These are phyloP conservation scores for Aptenodytes patagonicus DNA, from an alignment of 2,113 vertebrate genomes.

Conservation along the genomic window DNA sequence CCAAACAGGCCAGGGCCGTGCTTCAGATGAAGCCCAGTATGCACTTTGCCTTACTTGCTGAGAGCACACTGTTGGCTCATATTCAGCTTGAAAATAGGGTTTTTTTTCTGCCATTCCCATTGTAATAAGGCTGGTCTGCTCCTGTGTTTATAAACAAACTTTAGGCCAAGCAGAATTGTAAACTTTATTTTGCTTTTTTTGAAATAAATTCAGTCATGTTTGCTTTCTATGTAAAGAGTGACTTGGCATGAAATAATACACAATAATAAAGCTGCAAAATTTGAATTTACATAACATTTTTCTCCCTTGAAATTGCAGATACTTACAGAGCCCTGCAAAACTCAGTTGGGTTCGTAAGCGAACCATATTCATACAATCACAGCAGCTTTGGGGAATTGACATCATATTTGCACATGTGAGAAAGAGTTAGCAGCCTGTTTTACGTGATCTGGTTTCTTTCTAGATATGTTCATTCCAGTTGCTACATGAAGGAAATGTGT, in stretches of 20 bases:
- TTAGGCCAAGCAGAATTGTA: neutral
- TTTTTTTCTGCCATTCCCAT: neutral
- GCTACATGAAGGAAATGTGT: slow-evolving; percentile 13
- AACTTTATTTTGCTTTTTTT: slow-evolving; percentile 4
- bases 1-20: neutral
- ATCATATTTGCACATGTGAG: slow-evolving; percentile 39
- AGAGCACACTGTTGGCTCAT: neutral
- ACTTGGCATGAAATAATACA: neutral
- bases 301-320: slow-evolving; percentile 13
- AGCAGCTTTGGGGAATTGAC: slow-evolving; percentile 64
- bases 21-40: neutral
- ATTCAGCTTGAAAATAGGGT: neutral
- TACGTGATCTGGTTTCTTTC: slow-evolving; percentile 35
- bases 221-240: neutral
- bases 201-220: neutral
- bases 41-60: neutral
- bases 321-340: neutral
- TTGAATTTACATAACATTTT: slow-evolving; percentile 11
- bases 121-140: neutral
- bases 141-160: slow-evolving; percentile 29
- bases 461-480: slow-evolving; percentile 45
- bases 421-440: slow-evolving; percentile 42
- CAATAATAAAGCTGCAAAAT: neutral
- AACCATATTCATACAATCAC: neutral
- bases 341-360: neutral